Percentiles rank a stretch among this genome's conserved stretches.
These are phyloP conservation scores for Physella acuta DNA, from an alignment of 1,140 invertebrate species.

Conservation along the genomic window DNA sequence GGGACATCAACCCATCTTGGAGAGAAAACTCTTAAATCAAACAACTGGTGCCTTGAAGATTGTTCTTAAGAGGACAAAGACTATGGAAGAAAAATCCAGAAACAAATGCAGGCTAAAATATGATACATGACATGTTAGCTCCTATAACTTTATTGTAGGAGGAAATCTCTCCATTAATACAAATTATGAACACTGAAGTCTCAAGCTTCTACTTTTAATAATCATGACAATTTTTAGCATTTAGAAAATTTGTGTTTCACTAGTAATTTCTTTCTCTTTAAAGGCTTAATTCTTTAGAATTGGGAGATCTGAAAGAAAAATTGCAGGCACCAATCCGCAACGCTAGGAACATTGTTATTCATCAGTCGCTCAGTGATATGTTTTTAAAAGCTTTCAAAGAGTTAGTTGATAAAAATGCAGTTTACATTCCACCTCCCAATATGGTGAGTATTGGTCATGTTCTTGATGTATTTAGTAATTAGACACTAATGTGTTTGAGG, in stretches of 20 bases:
- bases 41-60: too few relatives aligned
- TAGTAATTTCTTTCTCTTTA: constrained; percentile 29
- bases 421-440: constrained; percentile 64
- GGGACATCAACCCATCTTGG: too few relatives aligned
- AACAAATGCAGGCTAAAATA: too few relatives aligned
- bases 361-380: constrained; percentile 77
- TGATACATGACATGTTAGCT: too few relatives aligned
- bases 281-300: constrained; percentile 76
- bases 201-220: background rate
- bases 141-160: too few relatives aligned
- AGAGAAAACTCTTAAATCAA: too few relatives aligned
- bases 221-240: background rate
- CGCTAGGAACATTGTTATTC: constrained; percentile 75
- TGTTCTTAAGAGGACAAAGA: too few relatives aligned
- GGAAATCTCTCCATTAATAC: background rate
- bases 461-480: too few relatives aligned
- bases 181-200: background rate
- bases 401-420: constrained; percentile 73
- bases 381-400: constrained; percentile 82
- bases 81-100: too few relatives aligned
- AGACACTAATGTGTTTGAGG: too few relatives aligned
- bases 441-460: too few relatives aligned
- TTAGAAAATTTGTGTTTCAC: too few relatives aligned
- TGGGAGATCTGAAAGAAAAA: constrained; percentile 78
- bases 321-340: constrained; percentile 74